Evolutionary conservation across 2,888 invertebrate species (phyloP).

Genomic region (Ormyrus pomaceus): DNA sequence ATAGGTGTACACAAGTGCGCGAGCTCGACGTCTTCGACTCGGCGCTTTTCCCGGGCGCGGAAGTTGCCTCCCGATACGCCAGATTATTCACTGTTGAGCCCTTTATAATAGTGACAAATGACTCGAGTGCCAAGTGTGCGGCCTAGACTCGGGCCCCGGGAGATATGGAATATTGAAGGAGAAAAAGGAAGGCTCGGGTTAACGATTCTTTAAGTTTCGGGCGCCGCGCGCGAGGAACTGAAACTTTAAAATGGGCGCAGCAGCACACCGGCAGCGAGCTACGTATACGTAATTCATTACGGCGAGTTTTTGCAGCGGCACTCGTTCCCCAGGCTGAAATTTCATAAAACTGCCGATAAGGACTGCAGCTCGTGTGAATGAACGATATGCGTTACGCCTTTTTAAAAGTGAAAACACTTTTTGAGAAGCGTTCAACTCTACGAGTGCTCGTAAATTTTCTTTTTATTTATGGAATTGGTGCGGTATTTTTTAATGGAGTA

Average conservation of each 20-base stretch:
- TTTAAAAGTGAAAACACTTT: no score
- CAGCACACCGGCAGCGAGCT: background rate
- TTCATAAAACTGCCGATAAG: slow-evolving; percentile 45
- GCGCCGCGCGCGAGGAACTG: background rate
- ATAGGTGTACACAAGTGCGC: background rate
- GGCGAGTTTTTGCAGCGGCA: background rate
- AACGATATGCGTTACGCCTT: no score
- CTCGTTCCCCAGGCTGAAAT: background rate
- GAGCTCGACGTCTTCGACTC: background rate
- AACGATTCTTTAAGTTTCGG: slow-evolving; percentile 68
- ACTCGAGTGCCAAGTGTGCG: slow-evolving; percentile 50
- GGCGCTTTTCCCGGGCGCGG: background rate
- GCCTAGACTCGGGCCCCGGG: slow-evolving; percentile 14
- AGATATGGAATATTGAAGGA: slow-evolving; percentile 5
- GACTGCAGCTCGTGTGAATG: background rate
- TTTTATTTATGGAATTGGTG: no score
- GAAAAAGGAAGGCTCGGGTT: slow-evolving; percentile 55
- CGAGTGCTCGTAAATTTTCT: no score
- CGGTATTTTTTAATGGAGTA: no score
- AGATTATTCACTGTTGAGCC: slow-evolving; percentile 53
- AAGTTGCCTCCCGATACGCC: slow-evolving; percentile 20
- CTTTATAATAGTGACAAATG: slow-evolving; percentile 73
- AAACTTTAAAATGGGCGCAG: slow-evolving; percentile 39
- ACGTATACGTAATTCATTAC: slow-evolving; percentile 47
- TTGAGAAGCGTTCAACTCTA: no score